phyloP scores from a whole-genome alignment of 1,140 invertebrate species.

The Tetragnatha versicolor region DNA sequence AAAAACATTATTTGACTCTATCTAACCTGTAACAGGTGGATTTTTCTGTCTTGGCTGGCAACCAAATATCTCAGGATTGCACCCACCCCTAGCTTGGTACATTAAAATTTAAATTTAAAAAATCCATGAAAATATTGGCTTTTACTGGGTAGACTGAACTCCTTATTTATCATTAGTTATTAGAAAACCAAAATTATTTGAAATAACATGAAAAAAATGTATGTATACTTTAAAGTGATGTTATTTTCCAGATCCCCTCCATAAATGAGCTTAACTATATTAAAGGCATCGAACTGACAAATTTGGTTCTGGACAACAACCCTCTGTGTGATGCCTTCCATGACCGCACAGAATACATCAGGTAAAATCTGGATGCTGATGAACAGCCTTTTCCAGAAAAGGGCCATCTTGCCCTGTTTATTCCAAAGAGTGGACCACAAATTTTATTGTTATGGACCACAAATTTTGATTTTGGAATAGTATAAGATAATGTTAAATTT shows the following conservation, averaged over 20 bases:
- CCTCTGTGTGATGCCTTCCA: conserved; percentile 79
- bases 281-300: conserved; percentile 74
- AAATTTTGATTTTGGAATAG: not conserved
- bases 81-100: not conserved
- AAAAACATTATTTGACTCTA: too few relatives aligned
- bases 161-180: not conserved
- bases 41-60: too few relatives aligned
- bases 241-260: conserved; percentile 71
- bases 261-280: conserved; percentile 75
- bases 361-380: too few relatives aligned
- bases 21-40: too few relatives aligned
- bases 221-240: not conserved
- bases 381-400: too few relatives aligned
- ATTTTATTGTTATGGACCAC: not conserved
- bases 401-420: conserved; percentile 44
- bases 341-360: conserved; percentile 80
- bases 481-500: not conserved
- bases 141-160: not conserved
- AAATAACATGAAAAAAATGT: not conserved
- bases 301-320: conserved; percentile 81
- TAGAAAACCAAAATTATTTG: not conserved
- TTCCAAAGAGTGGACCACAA: not conserved
- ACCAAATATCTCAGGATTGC: too few relatives aligned
- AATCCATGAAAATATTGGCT: not conserved
- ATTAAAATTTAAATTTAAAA: not conserved